Evolutionary conservation across 2,113 vertebrate species (phyloP).

Genomic region (Gymnobelideus leadbeateri): DNA sequence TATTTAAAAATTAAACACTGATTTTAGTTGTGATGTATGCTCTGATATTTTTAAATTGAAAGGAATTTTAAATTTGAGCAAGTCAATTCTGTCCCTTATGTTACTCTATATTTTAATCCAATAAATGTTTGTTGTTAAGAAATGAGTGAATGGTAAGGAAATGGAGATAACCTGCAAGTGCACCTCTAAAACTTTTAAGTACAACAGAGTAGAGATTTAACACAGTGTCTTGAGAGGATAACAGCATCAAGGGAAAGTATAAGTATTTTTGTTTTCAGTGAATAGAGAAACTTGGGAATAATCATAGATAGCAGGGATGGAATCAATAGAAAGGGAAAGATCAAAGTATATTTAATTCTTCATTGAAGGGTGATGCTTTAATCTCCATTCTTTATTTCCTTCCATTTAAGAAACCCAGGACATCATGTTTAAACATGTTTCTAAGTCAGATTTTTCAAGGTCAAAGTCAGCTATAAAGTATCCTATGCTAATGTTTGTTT

Average conservation of each 20-base stretch:
- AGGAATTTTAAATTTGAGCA: background rate
- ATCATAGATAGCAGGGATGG: background rate
- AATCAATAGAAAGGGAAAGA: background rate
- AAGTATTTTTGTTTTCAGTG: background rate
- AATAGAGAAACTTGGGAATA: background rate
- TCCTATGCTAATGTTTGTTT: background rate
- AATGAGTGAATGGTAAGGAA: background rate
- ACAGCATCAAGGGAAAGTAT: background rate
- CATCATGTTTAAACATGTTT: conserved; percentile 3
- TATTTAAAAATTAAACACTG: background rate
- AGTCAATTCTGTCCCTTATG: background rate
- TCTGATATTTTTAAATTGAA: background rate
- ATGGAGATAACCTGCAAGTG: background rate
- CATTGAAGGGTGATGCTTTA: background rate
- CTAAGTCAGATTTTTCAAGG: background rate
- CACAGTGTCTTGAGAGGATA: background rate
- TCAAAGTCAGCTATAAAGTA: conserved; percentile 17
- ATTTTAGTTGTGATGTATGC: background rate
- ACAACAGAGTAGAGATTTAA: background rate
- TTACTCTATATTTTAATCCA: background rate
- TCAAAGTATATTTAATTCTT: background rate
- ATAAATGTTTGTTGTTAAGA: background rate
- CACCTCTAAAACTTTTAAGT: background rate
- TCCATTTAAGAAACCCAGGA: conserved; percentile 33
- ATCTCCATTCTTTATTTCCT: conserved; percentile 27